Percentiles rank a stretch among this genome's conserved stretches.
phyloP scores from a whole-genome alignment of 2,888 invertebrate species.

The Tuberolachnus salignus region DNA sequence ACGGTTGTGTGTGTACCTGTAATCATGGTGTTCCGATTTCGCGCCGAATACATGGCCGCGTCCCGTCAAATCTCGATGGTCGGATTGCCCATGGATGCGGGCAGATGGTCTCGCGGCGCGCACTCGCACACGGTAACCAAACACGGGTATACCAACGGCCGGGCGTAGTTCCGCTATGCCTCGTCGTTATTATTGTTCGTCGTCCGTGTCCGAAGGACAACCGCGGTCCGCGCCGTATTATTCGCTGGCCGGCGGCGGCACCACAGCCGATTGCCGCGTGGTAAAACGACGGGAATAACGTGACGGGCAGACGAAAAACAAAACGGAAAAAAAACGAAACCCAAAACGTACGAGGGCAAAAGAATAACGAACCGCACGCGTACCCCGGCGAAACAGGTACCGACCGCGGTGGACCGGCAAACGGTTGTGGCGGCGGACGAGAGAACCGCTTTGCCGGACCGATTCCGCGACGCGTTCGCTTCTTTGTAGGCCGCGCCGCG shows the following conservation, averaged over 20 bases:
- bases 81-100: conserved; percentile 3
- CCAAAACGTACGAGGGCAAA: too few species aligned
- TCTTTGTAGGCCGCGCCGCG: conserved; percentile 5
- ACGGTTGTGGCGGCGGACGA: conserved; percentile 38
- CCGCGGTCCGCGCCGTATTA: too few species aligned
- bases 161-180: too few species aligned
- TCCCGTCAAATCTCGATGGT: background rate
- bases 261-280: background rate
- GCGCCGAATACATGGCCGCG: conserved; percentile 29
- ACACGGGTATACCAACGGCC: too few species aligned
- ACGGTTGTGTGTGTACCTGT: too few species aligned
- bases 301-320: background rate
- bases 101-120: conserved; percentile 30
- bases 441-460: conserved; percentile 28
- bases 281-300: background rate
- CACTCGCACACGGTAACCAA: too few species aligned
- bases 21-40: conserved; percentile 40
- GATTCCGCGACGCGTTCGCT: conserved; percentile 30
- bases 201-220: too few species aligned
- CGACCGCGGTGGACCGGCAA: conserved; percentile 39
- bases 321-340: background rate
- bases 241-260: too few species aligned
- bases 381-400: conserved; percentile 10
- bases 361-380: background rate
- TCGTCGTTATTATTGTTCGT: too few species aligned